A percentile compares a stretch with the other conserved stretches of the same genome.
Evolutionary conservation across 2,797 vertebrate genomes (phyloP).

Genomic region (Etheostoma nigrum): DNA sequence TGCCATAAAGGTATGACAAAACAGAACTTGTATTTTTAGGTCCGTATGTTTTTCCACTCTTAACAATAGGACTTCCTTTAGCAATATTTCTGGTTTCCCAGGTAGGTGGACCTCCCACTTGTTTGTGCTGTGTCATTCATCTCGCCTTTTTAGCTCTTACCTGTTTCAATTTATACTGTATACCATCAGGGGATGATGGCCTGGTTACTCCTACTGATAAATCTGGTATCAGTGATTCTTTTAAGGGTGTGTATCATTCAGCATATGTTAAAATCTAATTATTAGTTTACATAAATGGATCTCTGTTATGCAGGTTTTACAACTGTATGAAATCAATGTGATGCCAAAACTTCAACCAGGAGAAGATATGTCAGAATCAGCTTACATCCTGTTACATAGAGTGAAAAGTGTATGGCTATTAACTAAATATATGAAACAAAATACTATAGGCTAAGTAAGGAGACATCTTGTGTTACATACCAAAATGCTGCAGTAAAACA

Average conservation of each 20-base stretch:
- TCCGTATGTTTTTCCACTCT: conserved; percentile 5
- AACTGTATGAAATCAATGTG: background rate
- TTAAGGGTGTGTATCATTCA: background rate
- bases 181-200: background rate
- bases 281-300: background rate
- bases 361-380: background rate
- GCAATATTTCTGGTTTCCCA: conserved; percentile 42
- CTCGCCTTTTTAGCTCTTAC: background rate
- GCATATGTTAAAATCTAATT: background rate
- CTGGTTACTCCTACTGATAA: background rate
- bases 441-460: background rate
- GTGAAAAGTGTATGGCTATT: conserved; percentile 3
- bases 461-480: conserved; percentile 29
- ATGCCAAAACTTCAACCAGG: background rate
- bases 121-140: conserved; percentile 5
- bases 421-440: conserved; percentile 6
- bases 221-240: background rate
- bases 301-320: background rate
- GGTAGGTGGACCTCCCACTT: conserved; percentile 5
- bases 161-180: background rate
- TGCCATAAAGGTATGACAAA: background rate
- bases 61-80: background rate
- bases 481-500: background rate
- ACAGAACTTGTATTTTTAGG: conserved; percentile 12
- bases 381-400: conserved; percentile 28